A percentile compares a stretch with the other conserved stretches of the same genome.
Evolutionary conservation across 2,797 vertebrate species (phyloP).

Genomic region (Holocentrus rufus): DNA sequence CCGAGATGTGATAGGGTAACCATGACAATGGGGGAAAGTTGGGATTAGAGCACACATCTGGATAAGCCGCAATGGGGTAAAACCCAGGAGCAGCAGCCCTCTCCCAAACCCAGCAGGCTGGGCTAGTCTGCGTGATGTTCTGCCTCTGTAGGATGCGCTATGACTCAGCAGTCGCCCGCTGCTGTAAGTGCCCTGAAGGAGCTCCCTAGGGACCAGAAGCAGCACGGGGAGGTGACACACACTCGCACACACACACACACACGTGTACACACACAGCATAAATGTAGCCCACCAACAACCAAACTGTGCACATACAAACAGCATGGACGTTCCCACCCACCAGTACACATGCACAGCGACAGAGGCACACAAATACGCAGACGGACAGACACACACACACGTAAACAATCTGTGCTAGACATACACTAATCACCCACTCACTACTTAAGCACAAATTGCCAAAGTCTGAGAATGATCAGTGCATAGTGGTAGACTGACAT

Average conservation of each 20-base stretch:
- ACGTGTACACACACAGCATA: conserved; percentile 34
- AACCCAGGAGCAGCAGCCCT: conserved; percentile 59
- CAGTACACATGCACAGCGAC: background rate
- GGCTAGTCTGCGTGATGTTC: conserved; percentile 53
- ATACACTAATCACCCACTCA: conserved; percentile 17
- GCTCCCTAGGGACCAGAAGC: conserved; percentile 58
- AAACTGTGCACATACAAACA: background rate
- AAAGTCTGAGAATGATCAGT: background rate
- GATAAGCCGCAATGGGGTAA: conserved; percentile 60
- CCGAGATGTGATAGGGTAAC: conserved; percentile 54
- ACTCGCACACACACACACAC: conserved; percentile 27
- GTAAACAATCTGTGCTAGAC: background rate
- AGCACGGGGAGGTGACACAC: conserved; percentile 44
- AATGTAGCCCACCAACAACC: conserved; percentile 22
- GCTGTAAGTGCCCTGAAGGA: conserved; percentile 65
- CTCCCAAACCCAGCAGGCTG: conserved; percentile 52
- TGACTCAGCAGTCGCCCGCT: conserved; percentile 73
- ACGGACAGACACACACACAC: background rate
- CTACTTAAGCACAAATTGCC: background rate
- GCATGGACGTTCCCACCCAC: background rate
- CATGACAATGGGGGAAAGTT: conserved; percentile 37
- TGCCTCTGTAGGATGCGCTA: conserved; percentile 56
- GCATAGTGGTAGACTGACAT: background rate
- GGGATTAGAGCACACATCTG: conserved; percentile 71
- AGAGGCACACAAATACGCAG: conserved; percentile 12